Evolutionary conservation across 2,888 invertebrate species (phyloP), one percentile per base, ranked within the genome.

Genomic region (Pseudococcus longispinus): DNA sequence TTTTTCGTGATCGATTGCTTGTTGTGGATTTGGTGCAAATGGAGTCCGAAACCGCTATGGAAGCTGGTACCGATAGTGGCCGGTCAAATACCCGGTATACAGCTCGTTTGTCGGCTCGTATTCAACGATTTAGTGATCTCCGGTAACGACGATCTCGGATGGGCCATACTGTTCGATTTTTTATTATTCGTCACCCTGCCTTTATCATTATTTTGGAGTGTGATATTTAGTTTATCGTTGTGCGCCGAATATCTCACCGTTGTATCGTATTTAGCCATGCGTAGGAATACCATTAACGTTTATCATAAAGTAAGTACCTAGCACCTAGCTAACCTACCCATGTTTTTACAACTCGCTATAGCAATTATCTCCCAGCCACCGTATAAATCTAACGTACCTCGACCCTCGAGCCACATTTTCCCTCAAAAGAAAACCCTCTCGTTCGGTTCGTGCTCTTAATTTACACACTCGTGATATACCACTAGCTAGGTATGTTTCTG

Each of bases 101-200:
- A 94, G 90, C 91, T 94, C 88, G 91, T 94, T 84, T 91, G 92
- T 87, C 93, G 93, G 90, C 91, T 94, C 88, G 93, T 94, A 90
- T 91, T 94, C 88, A 93, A 94, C 90, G 91, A 91, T 90, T 90
- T 91, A 90, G 92, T 92, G 89, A 92, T 93, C 88, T 92, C 93
- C 74, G 92, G 93, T 29, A 92, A 94, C 88, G 94, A 95, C 90
- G 93, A 93, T 87, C 92, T 95, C 23, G 94, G 94, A 44, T 95
- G 95, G 95, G 92, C 94, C 37, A 91, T 95, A 88, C 91, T 95
- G 83, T 91, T 95, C 89, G 93, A 94, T 89, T 96, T 95, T 90
- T 91, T 95, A 83, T 93, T 95, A 83, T 95, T 94, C 90, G 94
- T 95, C 87, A 94, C 95, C 20, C 91, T 95, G 89, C 95, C 95